Conservation (phyloP, 2,888 invertebrate genomes). For the Amphipoea lucens region DNA sequence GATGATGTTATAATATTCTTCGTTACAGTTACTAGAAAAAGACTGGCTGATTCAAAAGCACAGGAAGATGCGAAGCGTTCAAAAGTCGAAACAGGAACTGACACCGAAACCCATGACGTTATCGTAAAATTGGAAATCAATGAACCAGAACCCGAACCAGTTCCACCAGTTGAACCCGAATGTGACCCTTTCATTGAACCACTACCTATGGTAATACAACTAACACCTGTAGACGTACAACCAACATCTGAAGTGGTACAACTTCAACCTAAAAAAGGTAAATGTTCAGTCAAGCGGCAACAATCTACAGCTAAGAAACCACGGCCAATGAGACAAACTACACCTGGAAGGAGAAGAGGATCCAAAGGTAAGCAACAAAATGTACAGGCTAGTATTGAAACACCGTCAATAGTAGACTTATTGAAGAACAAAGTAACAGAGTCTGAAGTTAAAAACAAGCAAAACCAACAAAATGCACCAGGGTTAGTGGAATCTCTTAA, state of each 20-base stretch:
- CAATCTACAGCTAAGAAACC: conserved; percentile 3
- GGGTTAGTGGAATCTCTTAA: conserved; percentile 64
- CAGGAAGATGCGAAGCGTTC: conserved; percentile 30
- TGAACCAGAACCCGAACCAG: too few species aligned
- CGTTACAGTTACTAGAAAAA: conserved; percentile 65
- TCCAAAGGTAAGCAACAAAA: conserved; percentile 55
- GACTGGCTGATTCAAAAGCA: conserved; percentile 61
- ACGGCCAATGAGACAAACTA: neutral
- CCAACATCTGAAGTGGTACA: neutral
- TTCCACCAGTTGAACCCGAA: neutral
- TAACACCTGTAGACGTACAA: neutral
- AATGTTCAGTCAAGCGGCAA: neutral
- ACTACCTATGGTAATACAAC: neutral
- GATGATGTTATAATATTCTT: neutral
- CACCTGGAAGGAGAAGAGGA: conserved; percentile 19
- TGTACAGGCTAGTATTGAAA: neutral
- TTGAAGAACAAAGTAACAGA: conserved; percentile 12
- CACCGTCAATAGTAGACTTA: conserved; percentile 26
- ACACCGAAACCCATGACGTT: neutral
- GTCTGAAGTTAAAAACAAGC: neutral
- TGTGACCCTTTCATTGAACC: neutral
- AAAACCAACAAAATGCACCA: conserved; percentile 7
- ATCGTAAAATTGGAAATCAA: conserved; percentile 34
- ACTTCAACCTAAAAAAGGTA: conserved; percentile 3
- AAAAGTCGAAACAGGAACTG: conserved; percentile 14